phyloP scores from a whole-genome alignment of 2,797 vertebrate genomes.

The Rhadinocentrus ornatus region DNA sequence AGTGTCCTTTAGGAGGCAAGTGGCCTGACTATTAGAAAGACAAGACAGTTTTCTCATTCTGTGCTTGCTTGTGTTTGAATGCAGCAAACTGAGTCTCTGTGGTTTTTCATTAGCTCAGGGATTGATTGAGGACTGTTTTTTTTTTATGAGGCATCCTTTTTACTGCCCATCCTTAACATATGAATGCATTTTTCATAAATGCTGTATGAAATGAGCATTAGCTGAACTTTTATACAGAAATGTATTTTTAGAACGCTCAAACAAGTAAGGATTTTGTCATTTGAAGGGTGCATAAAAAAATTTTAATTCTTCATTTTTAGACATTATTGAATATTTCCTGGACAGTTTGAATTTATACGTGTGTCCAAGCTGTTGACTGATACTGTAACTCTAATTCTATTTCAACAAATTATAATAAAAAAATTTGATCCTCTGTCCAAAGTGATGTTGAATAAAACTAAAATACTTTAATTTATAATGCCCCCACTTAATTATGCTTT shows the following conservation, averaged over 20 bases:
- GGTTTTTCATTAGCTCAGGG: conserved; percentile 63
- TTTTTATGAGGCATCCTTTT: conserved; percentile 74
- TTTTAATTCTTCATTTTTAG: background rate
- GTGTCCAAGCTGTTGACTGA: background rate
- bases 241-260: background rate
- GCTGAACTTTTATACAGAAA: background rate
- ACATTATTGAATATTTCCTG: background rate
- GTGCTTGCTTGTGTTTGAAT: conserved; percentile 50
- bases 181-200: too few relatives aligned
- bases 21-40: conserved; percentile 60
- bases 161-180: conserved; percentile 69
- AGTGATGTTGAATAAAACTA: background rate
- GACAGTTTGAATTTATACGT: background rate
- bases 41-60: conserved; percentile 38
- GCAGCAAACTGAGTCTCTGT: conserved; percentile 46
- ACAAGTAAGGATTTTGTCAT: background rate
- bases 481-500: too few relatives aligned
- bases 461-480: background rate
- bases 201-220: background rate
- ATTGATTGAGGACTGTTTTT: conserved; percentile 78
- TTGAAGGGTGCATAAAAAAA: background rate
- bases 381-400: background rate
- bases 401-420: too few relatives aligned
- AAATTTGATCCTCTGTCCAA: background rate
- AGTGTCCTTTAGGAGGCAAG: conserved; percentile 61